These are phyloP conservation scores for Stylophora pistillata DNA, from an alignment of 64 coral and sea anemone genomes.

Conservation along the genomic window DNA sequence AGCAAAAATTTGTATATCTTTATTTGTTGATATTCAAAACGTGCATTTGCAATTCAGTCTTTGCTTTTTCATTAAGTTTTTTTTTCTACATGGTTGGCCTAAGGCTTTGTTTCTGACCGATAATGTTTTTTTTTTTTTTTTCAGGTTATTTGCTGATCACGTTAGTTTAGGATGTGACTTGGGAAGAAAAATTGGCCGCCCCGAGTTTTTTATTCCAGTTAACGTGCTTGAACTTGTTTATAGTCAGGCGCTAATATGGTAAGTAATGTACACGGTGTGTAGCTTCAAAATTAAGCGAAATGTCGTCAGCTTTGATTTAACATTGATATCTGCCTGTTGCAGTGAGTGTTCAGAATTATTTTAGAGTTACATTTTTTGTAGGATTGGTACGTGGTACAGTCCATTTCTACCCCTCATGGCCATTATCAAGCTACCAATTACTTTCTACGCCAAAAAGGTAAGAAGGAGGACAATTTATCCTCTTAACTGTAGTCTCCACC, in stretches of 20 bases:
- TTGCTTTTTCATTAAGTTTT: neutral
- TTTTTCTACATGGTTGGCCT: neutral
- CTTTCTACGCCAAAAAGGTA: conserved; percentile 89
- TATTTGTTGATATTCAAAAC: neutral
- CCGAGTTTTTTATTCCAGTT: conserved; percentile 70
- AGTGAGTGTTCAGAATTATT: neutral
- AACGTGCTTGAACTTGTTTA: conserved; percentile 88
- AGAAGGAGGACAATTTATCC: neutral
- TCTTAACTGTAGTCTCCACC: neutral
- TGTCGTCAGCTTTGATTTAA: neutral
- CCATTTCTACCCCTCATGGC: conserved; percentile 88
- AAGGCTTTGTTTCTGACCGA: neutral
- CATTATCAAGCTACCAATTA: conserved; percentile 64
- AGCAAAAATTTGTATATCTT: neutral
- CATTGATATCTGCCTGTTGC: neutral
- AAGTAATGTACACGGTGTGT: neutral
- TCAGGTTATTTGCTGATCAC: conserved; percentile 77
- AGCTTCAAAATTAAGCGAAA: too few species aligned
- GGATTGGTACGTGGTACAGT: conserved; percentile 92
- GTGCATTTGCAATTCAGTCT: neutral
- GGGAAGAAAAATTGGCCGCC: conserved; percentile 78
- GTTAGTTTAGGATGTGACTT: conserved; percentile 56
- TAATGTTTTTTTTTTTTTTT: neutral
- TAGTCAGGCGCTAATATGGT: conserved; percentile 87
- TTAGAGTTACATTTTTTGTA: neutral